phyloP scores from a whole-genome alignment of 2,113 vertebrate genomes.

The Brachypodius melanocephalos region DNA sequence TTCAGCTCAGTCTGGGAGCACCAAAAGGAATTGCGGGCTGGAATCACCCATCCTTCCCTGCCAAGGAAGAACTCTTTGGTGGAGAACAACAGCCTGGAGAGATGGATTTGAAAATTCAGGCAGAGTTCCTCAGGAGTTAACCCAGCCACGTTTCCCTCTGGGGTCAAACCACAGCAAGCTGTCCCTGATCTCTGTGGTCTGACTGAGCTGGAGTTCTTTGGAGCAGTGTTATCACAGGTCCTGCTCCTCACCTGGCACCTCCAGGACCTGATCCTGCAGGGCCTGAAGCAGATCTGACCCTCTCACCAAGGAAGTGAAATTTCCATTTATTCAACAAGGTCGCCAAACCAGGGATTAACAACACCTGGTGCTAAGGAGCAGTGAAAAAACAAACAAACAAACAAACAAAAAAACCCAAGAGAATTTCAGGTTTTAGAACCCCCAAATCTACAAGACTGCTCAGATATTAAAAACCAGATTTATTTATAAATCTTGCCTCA shows the following conservation, averaged over 20 bases:
- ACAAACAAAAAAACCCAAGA: no score
- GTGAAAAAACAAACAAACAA: not conserved
- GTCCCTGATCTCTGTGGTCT: slow-evolving; percentile 22
- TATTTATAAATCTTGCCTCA: not conserved
- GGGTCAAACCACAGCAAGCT: slow-evolving; percentile 32
- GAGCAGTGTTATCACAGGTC: not conserved
- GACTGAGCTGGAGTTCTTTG: not conserved
- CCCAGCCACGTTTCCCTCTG: not conserved
- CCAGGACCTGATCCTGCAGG: not conserved
- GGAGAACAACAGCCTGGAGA: slow-evolving; percentile 19
- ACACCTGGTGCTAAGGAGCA: not conserved
- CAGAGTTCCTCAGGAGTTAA: not conserved
- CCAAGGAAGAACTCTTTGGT: not conserved
- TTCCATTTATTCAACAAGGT: not conserved
- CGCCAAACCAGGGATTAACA: not conserved
- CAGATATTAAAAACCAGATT: not conserved
- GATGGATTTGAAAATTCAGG: not conserved
- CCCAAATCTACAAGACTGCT: not conserved
- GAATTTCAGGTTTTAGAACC: not conserved
- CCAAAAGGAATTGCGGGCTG: not conserved
- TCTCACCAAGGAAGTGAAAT: not conserved
- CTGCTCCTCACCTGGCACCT: not conserved
- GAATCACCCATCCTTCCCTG: not conserved
- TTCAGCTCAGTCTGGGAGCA: not conserved
- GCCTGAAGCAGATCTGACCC: not conserved